Evolutionary conservation across 2,113 vertebrate species (phyloP).

Genomic region (Mionectes macconnelli): DNA sequence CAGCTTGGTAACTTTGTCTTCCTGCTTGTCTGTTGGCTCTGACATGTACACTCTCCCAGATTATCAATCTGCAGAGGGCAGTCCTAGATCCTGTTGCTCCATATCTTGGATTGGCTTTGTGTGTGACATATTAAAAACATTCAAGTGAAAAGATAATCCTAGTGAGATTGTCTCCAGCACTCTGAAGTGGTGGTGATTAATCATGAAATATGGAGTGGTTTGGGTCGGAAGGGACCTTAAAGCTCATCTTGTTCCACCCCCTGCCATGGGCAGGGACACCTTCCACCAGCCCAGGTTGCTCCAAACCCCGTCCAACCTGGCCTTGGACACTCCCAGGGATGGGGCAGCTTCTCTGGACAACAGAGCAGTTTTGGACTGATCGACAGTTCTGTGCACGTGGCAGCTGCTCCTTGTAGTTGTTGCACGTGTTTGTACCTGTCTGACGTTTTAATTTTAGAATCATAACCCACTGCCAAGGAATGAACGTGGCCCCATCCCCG

Average conservation of each 20-base stretch:
- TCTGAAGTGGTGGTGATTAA: not conserved
- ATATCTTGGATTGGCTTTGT: not conserved
- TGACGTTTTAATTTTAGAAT: not conserved
- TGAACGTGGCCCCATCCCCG: not conserved
- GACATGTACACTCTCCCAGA: not conserved
- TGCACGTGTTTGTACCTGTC: not conserved
- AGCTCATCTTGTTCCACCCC: not conserved
- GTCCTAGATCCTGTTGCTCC: not conserved
- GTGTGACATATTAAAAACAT: not conserved
- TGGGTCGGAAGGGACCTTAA: not conserved
- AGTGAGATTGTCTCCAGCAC: not conserved
- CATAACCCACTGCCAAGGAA: not conserved
- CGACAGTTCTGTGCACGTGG: not conserved
- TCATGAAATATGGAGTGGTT: not conserved
- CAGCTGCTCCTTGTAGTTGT: not conserved
- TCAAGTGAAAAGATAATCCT: not conserved
- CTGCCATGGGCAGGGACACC: not conserved
- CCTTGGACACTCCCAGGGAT: not conserved
- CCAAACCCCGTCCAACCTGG: not conserved
- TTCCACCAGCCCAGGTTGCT: not conserved
- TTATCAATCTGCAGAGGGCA: not conserved
- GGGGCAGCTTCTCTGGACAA: not conserved
- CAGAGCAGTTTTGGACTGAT: not conserved
- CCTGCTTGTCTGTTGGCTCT: not conserved
- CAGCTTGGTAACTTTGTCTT: not conserved